These are phyloP conservation scores for Brienomyrus longianalis DNA, from an alignment of 2,113 vertebrate genomes.

Conservation along the genomic window DNA sequence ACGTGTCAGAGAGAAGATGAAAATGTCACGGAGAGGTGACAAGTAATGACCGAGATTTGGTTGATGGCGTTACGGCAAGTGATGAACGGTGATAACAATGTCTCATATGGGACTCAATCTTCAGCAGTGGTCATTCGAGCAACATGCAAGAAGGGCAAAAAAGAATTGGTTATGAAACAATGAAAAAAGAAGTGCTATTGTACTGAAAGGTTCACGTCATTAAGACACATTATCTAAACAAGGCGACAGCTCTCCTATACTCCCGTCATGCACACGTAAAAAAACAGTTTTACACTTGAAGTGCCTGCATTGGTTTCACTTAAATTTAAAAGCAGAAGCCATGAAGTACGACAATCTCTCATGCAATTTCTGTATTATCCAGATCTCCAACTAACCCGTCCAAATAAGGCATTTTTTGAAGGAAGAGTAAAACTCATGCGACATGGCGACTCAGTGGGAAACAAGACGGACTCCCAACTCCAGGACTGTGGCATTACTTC, in stretches of 20 bases:
- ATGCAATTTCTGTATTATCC: neutral
- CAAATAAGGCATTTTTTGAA: neutral
- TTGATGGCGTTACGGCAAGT: constrained; percentile 46
- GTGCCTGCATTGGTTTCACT: neutral
- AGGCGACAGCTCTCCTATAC: neutral
- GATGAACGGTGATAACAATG: constrained; percentile 37
- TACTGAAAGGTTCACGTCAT: neutral
- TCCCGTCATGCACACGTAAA: neutral
- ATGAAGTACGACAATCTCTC: neutral
- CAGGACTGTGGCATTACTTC: neutral
- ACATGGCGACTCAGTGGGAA: neutral
- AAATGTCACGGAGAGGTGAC: constrained; percentile 43
- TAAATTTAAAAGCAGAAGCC: neutral
- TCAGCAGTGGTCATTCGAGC: constrained; percentile 43
- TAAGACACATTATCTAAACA: neutral
- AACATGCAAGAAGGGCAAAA: constrained; percentile 46
- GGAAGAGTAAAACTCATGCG: neutral
- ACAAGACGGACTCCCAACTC: neutral
- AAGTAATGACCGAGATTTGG: constrained; percentile 53
- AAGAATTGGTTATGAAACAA: constrained; percentile 13
- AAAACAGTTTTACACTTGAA: neutral
- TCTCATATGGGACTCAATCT: constrained; percentile 49
- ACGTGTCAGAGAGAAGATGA: constrained; percentile 32
- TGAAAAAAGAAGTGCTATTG: constrained; percentile 25
- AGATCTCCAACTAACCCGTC: neutral